Evolutionary conservation across 2,888 invertebrate genomes (phyloP).

Genomic region (Pachydiplax longipennis): DNA sequence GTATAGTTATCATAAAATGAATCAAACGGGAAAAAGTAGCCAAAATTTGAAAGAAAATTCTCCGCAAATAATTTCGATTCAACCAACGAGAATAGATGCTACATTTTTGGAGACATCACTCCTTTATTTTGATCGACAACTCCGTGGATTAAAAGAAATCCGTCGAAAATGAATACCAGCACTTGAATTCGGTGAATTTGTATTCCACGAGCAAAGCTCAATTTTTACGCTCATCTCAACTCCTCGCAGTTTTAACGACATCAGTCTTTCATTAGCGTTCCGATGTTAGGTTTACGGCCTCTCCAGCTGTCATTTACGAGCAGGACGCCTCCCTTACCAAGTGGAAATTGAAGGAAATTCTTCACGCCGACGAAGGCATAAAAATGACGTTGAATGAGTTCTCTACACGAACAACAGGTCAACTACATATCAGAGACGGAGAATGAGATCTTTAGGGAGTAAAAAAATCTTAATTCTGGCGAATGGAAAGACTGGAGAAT

Average conservation of each 20-base stretch:
- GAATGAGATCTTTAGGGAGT: background rate
- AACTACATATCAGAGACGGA: background rate
- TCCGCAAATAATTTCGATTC: too few relatives aligned
- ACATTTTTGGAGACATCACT: too few relatives aligned
- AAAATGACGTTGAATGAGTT: background rate
- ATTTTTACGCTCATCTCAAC: too few relatives aligned
- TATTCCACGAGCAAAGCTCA: too few relatives aligned
- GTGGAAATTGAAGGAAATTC: constrained; percentile 19
- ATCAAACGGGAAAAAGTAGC: too few relatives aligned
- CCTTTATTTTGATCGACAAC: too few relatives aligned
- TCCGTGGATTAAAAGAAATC: too few relatives aligned
- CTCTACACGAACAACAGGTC: background rate
- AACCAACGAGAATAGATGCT: too few relatives aligned
- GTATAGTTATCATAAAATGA: too few relatives aligned
- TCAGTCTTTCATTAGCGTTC: constrained; percentile 16
- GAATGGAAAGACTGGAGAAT: background rate
- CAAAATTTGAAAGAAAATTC: too few relatives aligned
- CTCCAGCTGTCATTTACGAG: constrained; percentile 3
- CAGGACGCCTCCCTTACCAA: background rate
- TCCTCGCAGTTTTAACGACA: background rate
- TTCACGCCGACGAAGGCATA: constrained; percentile 3
- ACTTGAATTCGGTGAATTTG: too few relatives aligned
- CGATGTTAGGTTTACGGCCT: constrained; percentile 17
- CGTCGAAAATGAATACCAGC: too few relatives aligned
- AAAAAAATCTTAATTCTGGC: background rate